Conservation (phyloP, 1,140 invertebrate species). For the Pomacea maculata region DNA sequence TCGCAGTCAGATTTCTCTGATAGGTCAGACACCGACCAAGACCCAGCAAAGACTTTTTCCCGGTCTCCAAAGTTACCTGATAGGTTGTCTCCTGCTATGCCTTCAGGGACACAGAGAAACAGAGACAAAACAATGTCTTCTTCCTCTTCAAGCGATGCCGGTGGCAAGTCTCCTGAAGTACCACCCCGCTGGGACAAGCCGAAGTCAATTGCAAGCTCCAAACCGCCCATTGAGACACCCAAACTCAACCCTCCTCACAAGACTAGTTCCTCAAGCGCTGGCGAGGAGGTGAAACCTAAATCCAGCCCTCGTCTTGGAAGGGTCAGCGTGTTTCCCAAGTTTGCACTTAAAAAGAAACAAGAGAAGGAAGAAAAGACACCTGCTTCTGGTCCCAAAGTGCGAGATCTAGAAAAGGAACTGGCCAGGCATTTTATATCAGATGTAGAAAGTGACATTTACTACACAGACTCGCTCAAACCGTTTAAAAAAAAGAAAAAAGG, state of each 20-base stretch:
- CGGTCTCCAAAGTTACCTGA: constrained; percentile 1
- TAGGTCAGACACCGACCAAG: constrained; percentile 1
- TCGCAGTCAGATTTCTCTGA: constrained; percentile 20
- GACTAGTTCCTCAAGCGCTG: background rate
- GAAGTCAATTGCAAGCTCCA: background rate
- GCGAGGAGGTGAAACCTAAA: background rate
- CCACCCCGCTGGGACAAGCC: constrained; percentile 20
- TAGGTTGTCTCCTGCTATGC: constrained; percentile 7
- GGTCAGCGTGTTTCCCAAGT: too few relatives aligned
- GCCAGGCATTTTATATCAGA: constrained; percentile 2
- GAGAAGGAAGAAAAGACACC: too few relatives aligned
- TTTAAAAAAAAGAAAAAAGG: background rate
- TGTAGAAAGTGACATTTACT: constrained; percentile 21
- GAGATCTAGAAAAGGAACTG: too few relatives aligned
- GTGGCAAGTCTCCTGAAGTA: background rate
- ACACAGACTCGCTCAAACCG: constrained; percentile 6
- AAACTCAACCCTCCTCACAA: background rate
- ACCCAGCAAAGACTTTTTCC: background rate
- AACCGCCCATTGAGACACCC: background rate
- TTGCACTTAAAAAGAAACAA: too few relatives aligned
- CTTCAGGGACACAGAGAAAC: background rate
- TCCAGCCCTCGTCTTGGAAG: too few relatives aligned
- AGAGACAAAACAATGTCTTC: background rate
- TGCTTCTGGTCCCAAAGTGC: too few relatives aligned
- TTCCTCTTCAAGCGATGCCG: constrained; percentile 12